Evolutionary conservation across 2,113 vertebrate genomes (phyloP).

Genomic region (Ciconia boyciana): DNA sequence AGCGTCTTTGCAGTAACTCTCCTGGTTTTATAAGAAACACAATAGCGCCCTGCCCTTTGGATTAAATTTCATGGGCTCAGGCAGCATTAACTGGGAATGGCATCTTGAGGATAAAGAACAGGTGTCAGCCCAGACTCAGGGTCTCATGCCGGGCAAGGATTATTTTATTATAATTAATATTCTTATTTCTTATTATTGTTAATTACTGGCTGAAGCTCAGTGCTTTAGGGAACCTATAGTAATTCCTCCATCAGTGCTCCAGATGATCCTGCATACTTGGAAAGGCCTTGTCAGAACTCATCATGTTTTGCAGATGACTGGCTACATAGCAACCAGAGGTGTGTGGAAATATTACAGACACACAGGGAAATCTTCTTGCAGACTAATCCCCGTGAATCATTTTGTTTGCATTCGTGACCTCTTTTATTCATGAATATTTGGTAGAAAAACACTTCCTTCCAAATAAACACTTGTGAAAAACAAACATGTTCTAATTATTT

Average conservation of each 20-base stretch:
- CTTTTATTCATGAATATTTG: constrained; percentile 11
- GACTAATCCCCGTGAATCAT: neutral
- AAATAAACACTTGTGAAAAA: constrained; percentile 4
- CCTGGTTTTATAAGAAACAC: neutral
- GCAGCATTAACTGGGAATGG: neutral
- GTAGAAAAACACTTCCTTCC: neutral
- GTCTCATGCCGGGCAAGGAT: neutral
- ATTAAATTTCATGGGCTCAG: constrained; percentile 16
- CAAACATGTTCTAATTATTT: neutral
- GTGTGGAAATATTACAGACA: neutral
- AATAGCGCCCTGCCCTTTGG: neutral
- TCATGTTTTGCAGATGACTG: neutral
- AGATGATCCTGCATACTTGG: constrained; percentile 6
- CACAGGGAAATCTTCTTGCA: neutral
- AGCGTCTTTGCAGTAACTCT: neutral
- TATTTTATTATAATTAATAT: constrained; percentile 60
- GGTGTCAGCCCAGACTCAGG: constrained; percentile 39
- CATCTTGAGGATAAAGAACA: constrained; percentile 1
- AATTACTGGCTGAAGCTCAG: constrained; percentile 17
- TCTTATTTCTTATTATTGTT: constrained; percentile 45
- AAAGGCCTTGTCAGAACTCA: constrained; percentile 6
- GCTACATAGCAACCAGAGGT: neutral
- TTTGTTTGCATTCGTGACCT: neutral
- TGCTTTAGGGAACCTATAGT: neutral
- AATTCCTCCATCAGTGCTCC: neutral